Evolutionary conservation across 2,888 invertebrate species (phyloP).

Genomic region (Hydropsyche betteni): DNA sequence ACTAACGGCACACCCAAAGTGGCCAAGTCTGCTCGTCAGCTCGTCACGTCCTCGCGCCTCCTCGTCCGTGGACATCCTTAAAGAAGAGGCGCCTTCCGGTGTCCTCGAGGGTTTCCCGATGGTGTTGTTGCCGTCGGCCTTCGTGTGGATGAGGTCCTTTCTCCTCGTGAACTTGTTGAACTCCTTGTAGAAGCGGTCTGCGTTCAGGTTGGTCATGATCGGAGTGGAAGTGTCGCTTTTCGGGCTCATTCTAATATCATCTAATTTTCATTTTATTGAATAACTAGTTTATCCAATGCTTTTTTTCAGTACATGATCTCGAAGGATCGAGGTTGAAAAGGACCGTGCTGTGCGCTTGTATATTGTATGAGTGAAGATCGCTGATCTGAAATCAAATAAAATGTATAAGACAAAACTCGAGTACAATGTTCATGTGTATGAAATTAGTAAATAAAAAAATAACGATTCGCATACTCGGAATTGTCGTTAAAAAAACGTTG

Average conservation of each 20-base stretch:
- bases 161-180: slow-evolving; percentile 24
- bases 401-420: too few species aligned
- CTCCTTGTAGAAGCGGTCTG: slow-evolving; percentile 8
- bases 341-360: background rate
- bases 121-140: background rate
- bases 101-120: background rate
- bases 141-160: background rate
- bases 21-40: background rate
- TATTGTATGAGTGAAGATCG: too few species aligned
- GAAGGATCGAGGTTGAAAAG: background rate
- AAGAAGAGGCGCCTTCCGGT: background rate
- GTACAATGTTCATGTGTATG: too few species aligned
- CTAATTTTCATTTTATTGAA: slow-evolving; percentile 22
- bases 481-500: too few species aligned
- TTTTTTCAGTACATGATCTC: background rate
- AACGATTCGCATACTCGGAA: too few species aligned
- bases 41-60: slow-evolving; percentile 10
- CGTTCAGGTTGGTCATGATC: slow-evolving; percentile 3
- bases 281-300: background rate
- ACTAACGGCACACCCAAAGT: slow-evolving; percentile 2
- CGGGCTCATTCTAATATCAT: slow-evolving; percentile 17
- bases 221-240: background rate
- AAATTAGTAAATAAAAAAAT: too few species aligned
- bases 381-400: too few species aligned
- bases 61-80: background rate